Conservation (phyloP, 2,797 vertebrate genomes). For the Anabas testudineus region DNA sequence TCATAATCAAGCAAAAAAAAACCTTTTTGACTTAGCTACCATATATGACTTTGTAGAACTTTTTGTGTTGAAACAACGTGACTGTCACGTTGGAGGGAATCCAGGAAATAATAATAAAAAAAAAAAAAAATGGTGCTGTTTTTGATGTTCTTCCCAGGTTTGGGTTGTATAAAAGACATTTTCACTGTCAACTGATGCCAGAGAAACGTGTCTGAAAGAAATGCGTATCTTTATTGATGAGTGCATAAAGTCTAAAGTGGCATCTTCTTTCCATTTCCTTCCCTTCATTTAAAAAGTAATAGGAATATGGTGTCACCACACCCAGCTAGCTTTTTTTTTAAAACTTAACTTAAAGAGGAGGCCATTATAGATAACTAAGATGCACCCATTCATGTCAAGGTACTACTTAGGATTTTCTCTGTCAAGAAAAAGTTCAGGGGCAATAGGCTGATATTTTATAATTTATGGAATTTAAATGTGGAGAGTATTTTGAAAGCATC, state of each 20-base stretch:
- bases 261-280: constrained; percentile 47
- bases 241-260: constrained; percentile 26
- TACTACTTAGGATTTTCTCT: constrained; percentile 63
- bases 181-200: constrained; percentile 56
- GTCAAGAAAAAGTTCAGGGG: constrained; percentile 74
- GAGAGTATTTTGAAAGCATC: constrained; percentile 73
- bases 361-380: constrained; percentile 38
- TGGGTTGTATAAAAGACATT: constrained; percentile 57
- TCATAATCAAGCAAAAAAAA: constrained; percentile 74
- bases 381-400: constrained; percentile 39
- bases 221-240: constrained; percentile 41
- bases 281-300: constrained; percentile 22
- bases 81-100: constrained; percentile 70
- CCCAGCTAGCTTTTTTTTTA: constrained; percentile 31
- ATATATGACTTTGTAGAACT: constrained; percentile 77
- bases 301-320: constrained; percentile 6
- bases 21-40: constrained; percentile 69
- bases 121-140: constrained; percentile 79
- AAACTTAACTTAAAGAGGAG: constrained; percentile 21
- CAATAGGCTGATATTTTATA: constrained; percentile 76
- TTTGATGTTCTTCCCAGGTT: constrained; percentile 78
- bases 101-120: constrained; percentile 73
- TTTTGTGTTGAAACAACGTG: constrained; percentile 71
- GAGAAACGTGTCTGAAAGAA: constrained; percentile 59
- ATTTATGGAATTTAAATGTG: constrained; percentile 69